phyloP scores from a whole-genome alignment of 2,888 invertebrate genomes.

The Cataglyphis livida region DNA sequence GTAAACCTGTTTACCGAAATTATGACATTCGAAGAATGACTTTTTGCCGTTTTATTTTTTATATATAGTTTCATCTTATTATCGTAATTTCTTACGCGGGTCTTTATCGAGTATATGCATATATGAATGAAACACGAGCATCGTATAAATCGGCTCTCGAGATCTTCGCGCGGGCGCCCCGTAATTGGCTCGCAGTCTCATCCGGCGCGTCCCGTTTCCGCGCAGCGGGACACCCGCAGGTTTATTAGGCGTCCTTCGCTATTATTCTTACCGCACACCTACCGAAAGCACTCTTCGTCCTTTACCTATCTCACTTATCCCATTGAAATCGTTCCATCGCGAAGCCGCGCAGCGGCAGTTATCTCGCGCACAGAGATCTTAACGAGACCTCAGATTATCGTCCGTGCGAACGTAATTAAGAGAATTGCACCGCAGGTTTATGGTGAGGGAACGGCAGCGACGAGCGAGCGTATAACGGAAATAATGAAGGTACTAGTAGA shows the following conservation, averaged over 20 bases:
- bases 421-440: constrained; percentile 51
- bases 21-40: constrained; percentile 4
- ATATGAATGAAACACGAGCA: constrained; percentile 2
- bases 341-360: constrained; percentile 30
- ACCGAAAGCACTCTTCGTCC: constrained; percentile 59
- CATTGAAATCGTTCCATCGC: constrained; percentile 47
- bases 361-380: constrained; percentile 35
- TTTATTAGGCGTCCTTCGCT: constrained; percentile 72
- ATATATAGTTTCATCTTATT: neutral
- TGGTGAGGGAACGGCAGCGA: constrained; percentile 15
- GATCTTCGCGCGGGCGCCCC: constrained; percentile 49
- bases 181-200: constrained; percentile 67
- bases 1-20: constrained; percentile 11
- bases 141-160: constrained; percentile 64
- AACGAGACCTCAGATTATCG: constrained; percentile 62
- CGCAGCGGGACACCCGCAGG: constrained; percentile 72
- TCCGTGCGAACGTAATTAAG: constrained; percentile 60
- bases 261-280: constrained; percentile 73
- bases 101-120: constrained; percentile 4
- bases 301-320: constrained; percentile 47
- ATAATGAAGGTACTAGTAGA: constrained; percentile 19
- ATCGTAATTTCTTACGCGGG: constrained; percentile 16
- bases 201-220: constrained; percentile 68
- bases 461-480: constrained; percentile 14
- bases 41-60: constrained; percentile 23